phyloP scores from a whole-genome alignment of 2,113 vertebrate species.

The Nothocercus julius region DNA sequence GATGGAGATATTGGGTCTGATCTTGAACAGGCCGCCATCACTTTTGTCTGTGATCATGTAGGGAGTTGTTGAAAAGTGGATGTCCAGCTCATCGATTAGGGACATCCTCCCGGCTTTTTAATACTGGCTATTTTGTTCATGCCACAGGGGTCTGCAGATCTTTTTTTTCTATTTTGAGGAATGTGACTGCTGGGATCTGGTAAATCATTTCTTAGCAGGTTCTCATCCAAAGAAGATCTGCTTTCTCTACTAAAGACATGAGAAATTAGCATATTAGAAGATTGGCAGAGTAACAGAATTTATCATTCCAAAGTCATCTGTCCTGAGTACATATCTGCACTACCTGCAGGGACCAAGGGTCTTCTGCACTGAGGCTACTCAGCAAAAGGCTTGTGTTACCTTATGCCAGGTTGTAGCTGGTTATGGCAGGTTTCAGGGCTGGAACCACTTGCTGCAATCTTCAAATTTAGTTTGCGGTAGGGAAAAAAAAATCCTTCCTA shows the following conservation, averaged over 20 bases:
- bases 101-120: constrained; percentile 56
- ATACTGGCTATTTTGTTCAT: neutral
- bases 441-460: neutral
- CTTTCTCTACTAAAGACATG: neutral
- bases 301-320: neutral
- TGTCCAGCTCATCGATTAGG: constrained; percentile 23
- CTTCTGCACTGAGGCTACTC: neutral
- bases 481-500: neutral
- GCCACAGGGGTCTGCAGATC: neutral
- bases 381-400: neutral
- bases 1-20: constrained; percentile 52
- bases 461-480: neutral
- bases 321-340: rapidly evolving
- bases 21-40: constrained; percentile 68
- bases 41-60: constrained; percentile 76
- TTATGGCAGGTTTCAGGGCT: neutral
- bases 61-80: constrained; percentile 37
- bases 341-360: neutral
- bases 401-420: too few species aligned
- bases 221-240: neutral
- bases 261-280: neutral
- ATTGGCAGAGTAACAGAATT: neutral
- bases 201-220: neutral
- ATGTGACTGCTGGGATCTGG: rapidly evolving
- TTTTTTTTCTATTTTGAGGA: neutral